Percentiles rank a stretch among this genome's conserved stretches.
phyloP scores from a whole-genome alignment of 2,888 invertebrate species.

The Xanthorhoe spadicearia region DNA sequence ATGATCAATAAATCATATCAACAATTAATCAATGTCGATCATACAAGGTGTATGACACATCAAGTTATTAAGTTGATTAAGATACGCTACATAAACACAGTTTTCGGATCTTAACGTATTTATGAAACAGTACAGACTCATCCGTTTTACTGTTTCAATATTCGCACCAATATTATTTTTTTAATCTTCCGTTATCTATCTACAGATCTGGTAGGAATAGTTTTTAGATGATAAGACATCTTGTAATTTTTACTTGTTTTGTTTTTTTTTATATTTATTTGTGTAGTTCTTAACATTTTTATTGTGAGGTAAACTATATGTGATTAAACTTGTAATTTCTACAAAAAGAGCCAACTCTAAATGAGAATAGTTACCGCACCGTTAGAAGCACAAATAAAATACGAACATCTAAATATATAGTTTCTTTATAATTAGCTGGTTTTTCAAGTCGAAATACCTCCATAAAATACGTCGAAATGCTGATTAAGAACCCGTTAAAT shows the following conservation, averaged over 20 bases:
- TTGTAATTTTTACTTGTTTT: no score
- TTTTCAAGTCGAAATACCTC: slow-evolving; percentile 41
- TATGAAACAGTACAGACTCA: no score
- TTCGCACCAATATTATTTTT: no score
- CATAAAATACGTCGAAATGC: slow-evolving; percentile 40
- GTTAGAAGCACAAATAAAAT: slow-evolving; percentile 30
- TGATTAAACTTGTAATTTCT: neutral
- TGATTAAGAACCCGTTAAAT: slow-evolving; percentile 44
- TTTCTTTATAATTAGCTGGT: slow-evolving; percentile 42
- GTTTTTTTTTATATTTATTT: no score
- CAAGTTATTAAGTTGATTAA: neutral
- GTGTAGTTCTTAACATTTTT: no score
- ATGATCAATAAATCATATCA: slow-evolving; percentile 3
- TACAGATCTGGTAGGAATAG: no score
- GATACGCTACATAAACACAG: neutral
- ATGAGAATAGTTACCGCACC: slow-evolving; percentile 22
- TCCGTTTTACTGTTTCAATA: no score
- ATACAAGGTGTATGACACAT: neutral
- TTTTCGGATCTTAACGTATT: neutral
- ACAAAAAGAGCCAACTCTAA: neutral
- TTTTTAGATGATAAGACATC: no score
- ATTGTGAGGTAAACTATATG: no score
- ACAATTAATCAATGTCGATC: slow-evolving; percentile 4
- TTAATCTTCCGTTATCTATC: no score
- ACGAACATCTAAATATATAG: slow-evolving; percentile 34